phyloP scores from a whole-genome alignment of 2,888 invertebrate species.

The Galeruca laticollis region DNA sequence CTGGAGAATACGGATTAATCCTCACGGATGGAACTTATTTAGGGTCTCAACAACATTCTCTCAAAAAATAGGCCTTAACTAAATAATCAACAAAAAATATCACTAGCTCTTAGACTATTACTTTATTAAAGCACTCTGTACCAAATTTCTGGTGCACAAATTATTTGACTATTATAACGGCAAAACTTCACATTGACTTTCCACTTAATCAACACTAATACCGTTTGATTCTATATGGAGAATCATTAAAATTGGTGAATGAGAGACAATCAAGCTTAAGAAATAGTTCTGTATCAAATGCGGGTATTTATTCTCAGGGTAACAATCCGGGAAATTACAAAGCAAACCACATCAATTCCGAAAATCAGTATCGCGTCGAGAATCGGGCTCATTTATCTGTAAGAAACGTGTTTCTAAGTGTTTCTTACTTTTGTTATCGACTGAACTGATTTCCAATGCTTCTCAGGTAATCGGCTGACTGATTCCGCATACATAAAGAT shows the following conservation, averaged over 20 bases:
- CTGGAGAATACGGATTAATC: too few relatives aligned
- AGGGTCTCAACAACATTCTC: too few relatives aligned
- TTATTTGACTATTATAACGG: too few relatives aligned
- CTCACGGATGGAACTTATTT: too few relatives aligned
- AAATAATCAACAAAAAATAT: too few relatives aligned
- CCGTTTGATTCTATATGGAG: too few relatives aligned
- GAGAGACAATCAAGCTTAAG: slow-evolving; percentile 5
- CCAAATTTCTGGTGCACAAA: background rate
- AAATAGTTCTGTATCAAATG: slow-evolving; percentile 18
- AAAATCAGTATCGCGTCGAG: slow-evolving; percentile 24
- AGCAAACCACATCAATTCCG: slow-evolving; percentile 26
- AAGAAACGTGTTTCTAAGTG: slow-evolving; percentile 34
- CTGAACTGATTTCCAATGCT: slow-evolving; percentile 31
- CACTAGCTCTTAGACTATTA: too few relatives aligned
- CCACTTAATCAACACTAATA: background rate
- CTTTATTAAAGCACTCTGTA: too few relatives aligned
- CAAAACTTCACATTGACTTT: too few relatives aligned
- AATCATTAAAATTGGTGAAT: too few relatives aligned
- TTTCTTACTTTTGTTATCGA: slow-evolving; percentile 30
- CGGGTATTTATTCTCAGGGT: slow-evolving; percentile 19
- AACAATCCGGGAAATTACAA: slow-evolving; percentile 28
- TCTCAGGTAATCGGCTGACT: slow-evolving; percentile 27
- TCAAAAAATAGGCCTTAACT: too few relatives aligned
- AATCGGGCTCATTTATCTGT: slow-evolving; percentile 29
- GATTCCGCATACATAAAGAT: slow-evolving; percentile 26